Evolutionary conservation across 2,113 vertebrate species (phyloP), one percentile per base, ranked within the genome.

Genomic region (Aegithalos caudatus): DNA sequence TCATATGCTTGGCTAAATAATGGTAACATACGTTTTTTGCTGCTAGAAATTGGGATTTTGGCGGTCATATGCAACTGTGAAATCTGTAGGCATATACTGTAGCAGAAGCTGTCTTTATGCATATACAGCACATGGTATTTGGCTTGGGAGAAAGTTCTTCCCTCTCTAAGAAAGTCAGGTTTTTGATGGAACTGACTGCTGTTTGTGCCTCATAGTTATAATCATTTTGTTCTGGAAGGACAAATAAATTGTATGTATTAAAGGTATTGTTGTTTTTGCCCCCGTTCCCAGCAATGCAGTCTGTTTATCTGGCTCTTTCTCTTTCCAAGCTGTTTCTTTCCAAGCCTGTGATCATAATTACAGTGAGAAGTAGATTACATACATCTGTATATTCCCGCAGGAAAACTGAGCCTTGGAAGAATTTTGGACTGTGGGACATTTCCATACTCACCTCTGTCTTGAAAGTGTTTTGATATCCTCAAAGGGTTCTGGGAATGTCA

Each of bases 91-190:
- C 86, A 90, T 95, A 73, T 92, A 94, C 61, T 89, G 76, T 83
- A 92, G 89, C 94, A 96, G 92, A 94, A 94, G 81, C 88, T 94
- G 94, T 87, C 83, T 78, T 93, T 88, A 95, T 91, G 92, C 93
- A 70, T 88, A 93, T 95, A 85, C 81, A 96, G 83, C 88, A 94
- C 85, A 94, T 96, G 85, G 60, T 80, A 85, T 84, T 94, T 94
- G 82, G 66, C 92, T 95, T 88, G 66, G 29, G 54, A 94, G 48
- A 73, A 92, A 81, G 78, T 96, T 92, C 72, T 91, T 88, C 0
- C 2, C 79, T 95, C 42, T 95, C 79, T 51, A 83, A 74, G 91
- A 86, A 94, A 92, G 37, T 90, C 11, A 2, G 42, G 31, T 25
- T 96, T 92, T 79, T 91, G 85, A 51, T 86, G 58, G 62, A 86